Evolutionary conservation across 1,140 invertebrate genomes (phyloP).

Genomic region (Drosophila insularis): DNA sequence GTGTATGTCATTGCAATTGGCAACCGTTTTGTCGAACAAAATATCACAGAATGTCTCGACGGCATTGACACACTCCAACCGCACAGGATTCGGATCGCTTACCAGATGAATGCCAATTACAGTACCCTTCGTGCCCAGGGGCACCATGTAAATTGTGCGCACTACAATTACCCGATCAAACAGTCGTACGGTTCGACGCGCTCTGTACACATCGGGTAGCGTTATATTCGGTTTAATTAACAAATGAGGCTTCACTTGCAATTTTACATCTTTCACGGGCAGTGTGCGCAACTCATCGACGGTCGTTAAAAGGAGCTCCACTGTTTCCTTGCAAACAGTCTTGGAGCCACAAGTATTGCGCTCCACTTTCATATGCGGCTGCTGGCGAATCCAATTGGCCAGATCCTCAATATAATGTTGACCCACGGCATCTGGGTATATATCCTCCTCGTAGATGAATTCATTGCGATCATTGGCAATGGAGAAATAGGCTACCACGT

Average conservation of each 20-base stretch:
- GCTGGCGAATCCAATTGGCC: conserved; percentile 87
- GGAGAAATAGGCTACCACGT: conserved; percentile 87
- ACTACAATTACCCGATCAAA: conserved; percentile 93
- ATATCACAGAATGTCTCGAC: conserved; percentile 73
- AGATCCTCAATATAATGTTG: conserved; percentile 85
- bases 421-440: conserved; percentile 84
- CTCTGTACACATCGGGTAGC: conserved; percentile 60
- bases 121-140: conserved; percentile 91
- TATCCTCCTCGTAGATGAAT: conserved; percentile 85
- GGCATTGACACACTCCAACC: conserved; percentile 66
- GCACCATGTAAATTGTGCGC: conserved; percentile 87
- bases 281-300: conserved; percentile 83
- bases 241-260: conserved; percentile 91
- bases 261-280: conserved; percentile 85
- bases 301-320: conserved; percentile 85
- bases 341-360: conserved; percentile 87
- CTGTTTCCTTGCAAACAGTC: conserved; percentile 87
- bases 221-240: conserved; percentile 86
- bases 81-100: conserved; percentile 74
- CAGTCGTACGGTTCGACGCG: conserved; percentile 86
- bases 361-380: conserved; percentile 85
- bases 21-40: conserved; percentile 64
- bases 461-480: conserved; percentile 83
- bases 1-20: conserved; percentile 68
- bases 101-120: conserved; percentile 87